Evolutionary conservation across 2,797 vertebrate species (phyloP).

Genomic region (Xenops minutus): DNA sequence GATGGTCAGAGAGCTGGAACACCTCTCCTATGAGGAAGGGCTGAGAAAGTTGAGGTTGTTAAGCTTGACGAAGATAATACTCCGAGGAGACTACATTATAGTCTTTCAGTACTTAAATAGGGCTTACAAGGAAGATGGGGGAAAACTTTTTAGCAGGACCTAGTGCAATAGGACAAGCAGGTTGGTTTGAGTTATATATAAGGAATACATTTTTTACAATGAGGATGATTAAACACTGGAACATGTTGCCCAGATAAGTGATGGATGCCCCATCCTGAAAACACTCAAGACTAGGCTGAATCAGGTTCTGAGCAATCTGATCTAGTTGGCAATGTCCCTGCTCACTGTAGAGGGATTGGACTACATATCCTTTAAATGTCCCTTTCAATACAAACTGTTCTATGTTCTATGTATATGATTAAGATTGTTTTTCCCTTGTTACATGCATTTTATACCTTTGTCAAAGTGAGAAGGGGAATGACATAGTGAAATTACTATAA

Average conservation of each 20-base stretch:
- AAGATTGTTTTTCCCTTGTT: neutral
- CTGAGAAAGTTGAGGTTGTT: neutral
- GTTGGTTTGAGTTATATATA: neutral
- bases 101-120: neutral
- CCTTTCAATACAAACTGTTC: neutral
- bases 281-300: neutral
- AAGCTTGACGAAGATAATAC: neutral
- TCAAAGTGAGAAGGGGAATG: neutral
- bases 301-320: neutral
- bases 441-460: neutral
- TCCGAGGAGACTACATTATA: neutral
- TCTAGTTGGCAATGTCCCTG: neutral
- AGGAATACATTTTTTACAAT: neutral
- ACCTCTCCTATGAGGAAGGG: neutral
- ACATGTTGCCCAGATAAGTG: neutral
- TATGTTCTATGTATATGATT: neutral
- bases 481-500: neutral
- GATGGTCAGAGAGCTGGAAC: neutral
- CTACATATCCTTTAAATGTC: neutral
- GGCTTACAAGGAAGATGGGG: neutral
- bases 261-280: neutral
- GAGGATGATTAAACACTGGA: neutral
- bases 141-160: neutral
- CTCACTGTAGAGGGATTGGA: neutral
- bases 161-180: neutral